These are phyloP conservation scores for Leptopilina drosophilae DNA, from an alignment of 2,888 invertebrate species.

Conservation along the genomic window DNA sequence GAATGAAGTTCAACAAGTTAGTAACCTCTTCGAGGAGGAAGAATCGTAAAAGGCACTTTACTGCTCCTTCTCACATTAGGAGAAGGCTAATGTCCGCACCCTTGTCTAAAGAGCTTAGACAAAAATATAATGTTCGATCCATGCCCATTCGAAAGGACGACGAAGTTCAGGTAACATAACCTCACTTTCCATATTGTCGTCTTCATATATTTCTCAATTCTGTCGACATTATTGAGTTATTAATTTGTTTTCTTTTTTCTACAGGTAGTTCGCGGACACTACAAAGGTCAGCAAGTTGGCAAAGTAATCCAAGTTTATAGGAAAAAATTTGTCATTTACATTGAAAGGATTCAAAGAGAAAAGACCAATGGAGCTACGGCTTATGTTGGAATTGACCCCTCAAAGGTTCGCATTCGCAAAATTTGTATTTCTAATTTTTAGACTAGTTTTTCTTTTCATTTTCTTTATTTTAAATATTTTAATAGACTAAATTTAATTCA, in stretches of 20 bases:
- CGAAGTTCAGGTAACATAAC: constrained; percentile 93
- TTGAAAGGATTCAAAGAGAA: constrained; percentile 99
- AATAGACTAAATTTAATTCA: neutral
- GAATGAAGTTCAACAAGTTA: constrained; percentile 97
- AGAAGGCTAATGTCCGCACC: constrained; percentile 98
- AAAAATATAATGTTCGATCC: constrained; percentile 98
- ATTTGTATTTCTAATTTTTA: too few species aligned
- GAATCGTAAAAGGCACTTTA: constrained; percentile 98
- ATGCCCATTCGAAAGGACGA: constrained; percentile 99
- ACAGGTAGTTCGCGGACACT: constrained; percentile 97
- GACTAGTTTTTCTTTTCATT: too few species aligned
- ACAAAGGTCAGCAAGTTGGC: constrained; percentile 99
- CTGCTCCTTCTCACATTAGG: constrained; percentile 98
- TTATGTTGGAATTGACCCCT: constrained; percentile 99
- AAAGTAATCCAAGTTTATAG: constrained; percentile 99
- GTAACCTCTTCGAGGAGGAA: constrained; percentile 98
- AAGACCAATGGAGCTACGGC: constrained; percentile 99
- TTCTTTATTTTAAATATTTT: too few species aligned
- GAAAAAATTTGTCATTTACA: constrained; percentile 98
- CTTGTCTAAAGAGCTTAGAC: constrained; percentile 96
- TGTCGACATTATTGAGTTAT: too few species aligned
- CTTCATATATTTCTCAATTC: too few species aligned
- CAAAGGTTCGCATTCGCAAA: constrained; percentile 84
- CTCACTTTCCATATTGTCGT: constrained; percentile 9
- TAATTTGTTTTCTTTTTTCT: too few species aligned